Evolutionary conservation across 2,888 invertebrate species (phyloP).

Genomic region (Bruchidius siliquastri): DNA sequence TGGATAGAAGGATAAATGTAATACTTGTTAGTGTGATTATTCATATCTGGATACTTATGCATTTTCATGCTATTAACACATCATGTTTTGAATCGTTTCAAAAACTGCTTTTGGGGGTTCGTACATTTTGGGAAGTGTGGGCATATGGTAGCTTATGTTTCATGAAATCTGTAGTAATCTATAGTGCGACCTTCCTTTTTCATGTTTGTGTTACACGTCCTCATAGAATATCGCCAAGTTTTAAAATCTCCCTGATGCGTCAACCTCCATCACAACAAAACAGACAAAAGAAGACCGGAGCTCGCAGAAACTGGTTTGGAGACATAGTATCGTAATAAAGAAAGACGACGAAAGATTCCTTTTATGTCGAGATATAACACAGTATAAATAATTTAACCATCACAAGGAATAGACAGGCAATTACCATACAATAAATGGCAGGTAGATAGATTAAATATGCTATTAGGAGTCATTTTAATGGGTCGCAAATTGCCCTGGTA

Average conservation of each 20-base stretch:
- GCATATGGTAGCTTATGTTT: no score
- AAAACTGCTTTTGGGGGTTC: no score
- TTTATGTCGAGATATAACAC: background rate
- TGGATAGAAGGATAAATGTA: no score
- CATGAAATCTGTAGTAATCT: no score
- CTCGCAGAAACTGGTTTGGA: background rate
- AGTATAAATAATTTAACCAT: background rate
- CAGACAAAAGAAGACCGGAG: background rate
- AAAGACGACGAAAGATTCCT: background rate
- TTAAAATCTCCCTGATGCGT: background rate
- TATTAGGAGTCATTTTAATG: background rate
- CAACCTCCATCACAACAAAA: background rate
- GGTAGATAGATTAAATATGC: background rate
- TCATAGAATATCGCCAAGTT: no score
- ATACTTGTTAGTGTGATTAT: no score
- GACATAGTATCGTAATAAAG: background rate
- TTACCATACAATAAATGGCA: background rate
- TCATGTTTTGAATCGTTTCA: no score
- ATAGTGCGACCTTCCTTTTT: no score
- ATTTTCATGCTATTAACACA: no score
- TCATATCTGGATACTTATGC: no score
- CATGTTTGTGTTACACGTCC: no score
- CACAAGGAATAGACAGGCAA: background rate
- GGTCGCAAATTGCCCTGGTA: background rate
- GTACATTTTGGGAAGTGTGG: no score